phyloP scores from a whole-genome alignment of 1,140 invertebrate genomes.

The Drosophila rhopaloa region DNA sequence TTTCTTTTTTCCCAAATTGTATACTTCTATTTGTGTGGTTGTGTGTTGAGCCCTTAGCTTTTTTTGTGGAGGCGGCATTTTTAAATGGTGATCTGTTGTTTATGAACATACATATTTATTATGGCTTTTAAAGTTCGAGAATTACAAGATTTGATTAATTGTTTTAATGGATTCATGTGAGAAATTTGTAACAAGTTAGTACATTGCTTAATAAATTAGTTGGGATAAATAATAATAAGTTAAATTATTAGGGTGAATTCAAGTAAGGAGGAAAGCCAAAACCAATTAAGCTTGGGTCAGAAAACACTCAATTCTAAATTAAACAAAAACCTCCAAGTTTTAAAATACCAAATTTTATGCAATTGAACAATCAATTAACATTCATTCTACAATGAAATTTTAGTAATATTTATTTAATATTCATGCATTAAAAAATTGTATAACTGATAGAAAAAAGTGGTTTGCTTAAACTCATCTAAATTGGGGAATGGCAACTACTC shows the following conservation, averaged over 20 bases:
- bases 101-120: conserved; percentile 36
- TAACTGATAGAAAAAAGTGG: background rate
- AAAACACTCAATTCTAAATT: too few species aligned
- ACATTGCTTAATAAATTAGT: too few species aligned
- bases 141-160: conserved; percentile 57
- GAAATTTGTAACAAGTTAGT: background rate
- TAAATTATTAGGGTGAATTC: too few species aligned
- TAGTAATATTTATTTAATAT: too few species aligned
- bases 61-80: conserved; percentile 10
- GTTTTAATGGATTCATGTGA: conserved; percentile 13
- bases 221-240: too few species aligned
- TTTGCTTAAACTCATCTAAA: background rate
- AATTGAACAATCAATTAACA: too few species aligned
- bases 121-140: conserved; percentile 39
- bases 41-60: conserved; percentile 1
- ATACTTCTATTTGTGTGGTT: conserved; percentile 14
- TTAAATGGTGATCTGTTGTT: conserved; percentile 55
- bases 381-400: too few species aligned
- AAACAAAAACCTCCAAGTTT: too few species aligned
- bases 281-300: too few species aligned
- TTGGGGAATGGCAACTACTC: background rate
- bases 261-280: too few species aligned
- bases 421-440: too few species aligned
- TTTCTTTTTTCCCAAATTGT: conserved; percentile 16
- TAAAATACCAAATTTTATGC: too few species aligned